Percentiles rank a stretch among this genome's conserved stretches.
These are phyloP conservation scores for Vimba vimba DNA, from an alignment of 2,113 vertebrate genomes.

Conservation along the genomic window DNA sequence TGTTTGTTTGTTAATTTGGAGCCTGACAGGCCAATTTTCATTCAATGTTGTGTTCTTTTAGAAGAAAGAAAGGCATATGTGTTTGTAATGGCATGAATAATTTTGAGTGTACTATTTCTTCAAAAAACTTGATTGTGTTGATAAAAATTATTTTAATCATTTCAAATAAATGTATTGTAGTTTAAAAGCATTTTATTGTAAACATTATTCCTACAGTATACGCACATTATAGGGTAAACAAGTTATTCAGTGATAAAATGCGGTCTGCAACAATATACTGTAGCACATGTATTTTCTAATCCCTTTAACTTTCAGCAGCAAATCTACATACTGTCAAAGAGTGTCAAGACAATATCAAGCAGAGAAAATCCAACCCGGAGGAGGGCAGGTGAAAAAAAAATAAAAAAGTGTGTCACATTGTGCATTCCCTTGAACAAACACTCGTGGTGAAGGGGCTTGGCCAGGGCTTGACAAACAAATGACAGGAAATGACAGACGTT, in stretches of 20 bases:
- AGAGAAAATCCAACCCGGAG: constrained; percentile 71
- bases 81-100: too few relatives aligned
- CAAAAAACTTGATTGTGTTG: too few relatives aligned
- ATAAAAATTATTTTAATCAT: background rate
- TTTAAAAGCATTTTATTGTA: background rate
- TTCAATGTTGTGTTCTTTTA: too few relatives aligned
- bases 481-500: constrained; percentile 81
- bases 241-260: background rate
- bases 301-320: constrained; percentile 46
- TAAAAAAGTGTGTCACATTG: constrained; percentile 41
- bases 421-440: constrained; percentile 56
- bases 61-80: too few relatives aligned
- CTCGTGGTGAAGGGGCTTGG: constrained; percentile 67
- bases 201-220: background rate
- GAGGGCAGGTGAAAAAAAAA: constrained; percentile 34
- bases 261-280: constrained; percentile 19
- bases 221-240: background rate
- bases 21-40: too few relatives aligned
- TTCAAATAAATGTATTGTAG: background rate
- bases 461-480: constrained; percentile 80
- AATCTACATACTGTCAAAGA: constrained; percentile 81
- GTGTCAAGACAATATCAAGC: constrained; percentile 78
- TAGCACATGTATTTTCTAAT: constrained; percentile 44
- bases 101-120: background rate
- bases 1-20: too few relatives aligned